Evolutionary conservation across 2,797 vertebrate genomes (phyloP), one percentile per base, ranked within the genome.

Genomic region (Peromyscus melanophrys): DNA sequence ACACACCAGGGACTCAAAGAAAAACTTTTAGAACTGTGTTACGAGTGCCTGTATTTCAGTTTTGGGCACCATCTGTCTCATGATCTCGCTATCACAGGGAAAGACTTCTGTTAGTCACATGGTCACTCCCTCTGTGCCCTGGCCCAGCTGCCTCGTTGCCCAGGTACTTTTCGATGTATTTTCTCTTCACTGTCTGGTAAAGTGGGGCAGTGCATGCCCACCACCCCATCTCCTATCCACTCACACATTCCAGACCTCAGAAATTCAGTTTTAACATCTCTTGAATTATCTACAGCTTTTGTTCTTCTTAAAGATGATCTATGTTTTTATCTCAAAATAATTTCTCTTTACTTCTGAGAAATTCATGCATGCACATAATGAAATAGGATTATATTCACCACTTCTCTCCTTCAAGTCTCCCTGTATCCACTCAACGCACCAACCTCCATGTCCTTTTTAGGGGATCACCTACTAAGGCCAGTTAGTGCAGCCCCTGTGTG

Each of bases 21-120:
- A 89, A 52, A 96, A 10, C 25, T 76, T 59, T 40, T 90, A 81
- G 27, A 85, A 23, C 25, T 90, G 84, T 59, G 29, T 88, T 88
- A 67, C 55, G 17, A 55, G 25, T 73, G 5, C 57, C 6, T n/a
- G 55, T 67, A 29, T 63, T n/a, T 10, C n/a, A 77, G 31, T 29
- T 76, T 52, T 69, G 52, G 76, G 25, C 19, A 11, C 43, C 55
- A 69, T 80, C 75, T 29, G 12, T 63, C 57, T 61, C 25, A 52
- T 59, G 75, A 52, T 52, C 23, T 76, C 52, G 9, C 55, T 67
- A 1, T 80, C 40, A 92, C 6, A 27, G 21, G 14, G 57, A 89
- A 95, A 1, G 25, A 86, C 11, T 63, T 61, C n/a, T 10, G 7
- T 85, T 59, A 77, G 31, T 34, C 21, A 55, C 43, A 49, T 80